Conservation (phyloP, 23 tunicate species). For the Phallusia fumigata region DNA sequence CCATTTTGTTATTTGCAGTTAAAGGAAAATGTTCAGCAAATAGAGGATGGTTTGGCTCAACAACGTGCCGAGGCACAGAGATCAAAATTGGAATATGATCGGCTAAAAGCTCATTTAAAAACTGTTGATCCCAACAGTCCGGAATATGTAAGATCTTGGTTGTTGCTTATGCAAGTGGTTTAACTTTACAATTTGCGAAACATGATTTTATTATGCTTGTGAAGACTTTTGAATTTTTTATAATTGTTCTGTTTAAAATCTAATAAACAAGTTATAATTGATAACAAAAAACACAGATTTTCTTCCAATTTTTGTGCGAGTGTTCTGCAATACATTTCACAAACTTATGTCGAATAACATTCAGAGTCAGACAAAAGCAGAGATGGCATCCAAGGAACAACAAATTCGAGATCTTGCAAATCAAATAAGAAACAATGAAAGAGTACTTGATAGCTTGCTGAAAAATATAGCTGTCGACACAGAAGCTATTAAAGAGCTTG, state of each 20-base stretch:
- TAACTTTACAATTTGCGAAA: too few relatives aligned
- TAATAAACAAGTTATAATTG: too few relatives aligned
- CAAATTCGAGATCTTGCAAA: conserved; percentile 45
- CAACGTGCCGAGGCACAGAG: conserved; percentile 50
- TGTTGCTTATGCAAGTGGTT: too few relatives aligned
- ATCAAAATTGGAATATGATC: conserved; percentile 48
- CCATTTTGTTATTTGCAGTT: too few relatives aligned
- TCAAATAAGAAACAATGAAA: conserved; percentile 68
- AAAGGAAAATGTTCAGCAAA: conserved; percentile 52
- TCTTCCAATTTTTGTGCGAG: too few relatives aligned
- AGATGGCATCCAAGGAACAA: conserved; percentile 63
- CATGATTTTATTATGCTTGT: too few relatives aligned
- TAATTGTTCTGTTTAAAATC: too few relatives aligned
- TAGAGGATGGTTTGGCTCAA: conserved; percentile 49
- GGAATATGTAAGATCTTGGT: conserved; percentile 84
- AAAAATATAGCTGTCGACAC: conserved; percentile 90
- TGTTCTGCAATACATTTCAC: too few relatives aligned
- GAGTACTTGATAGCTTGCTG: conserved; percentile 43
- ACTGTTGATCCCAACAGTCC: conserved; percentile 74
- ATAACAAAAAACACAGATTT: too few relatives aligned
- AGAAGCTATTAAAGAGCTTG: conserved; percentile 76
- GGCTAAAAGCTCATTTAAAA: conserved; percentile 44
- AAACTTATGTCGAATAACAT: too few relatives aligned
- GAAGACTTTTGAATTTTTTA: too few relatives aligned
- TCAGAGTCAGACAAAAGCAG: conserved; percentile 38